Evolutionary conservation across 1,140 invertebrate species (phyloP).

Genomic region (Gryllus bimaculatus): DNA sequence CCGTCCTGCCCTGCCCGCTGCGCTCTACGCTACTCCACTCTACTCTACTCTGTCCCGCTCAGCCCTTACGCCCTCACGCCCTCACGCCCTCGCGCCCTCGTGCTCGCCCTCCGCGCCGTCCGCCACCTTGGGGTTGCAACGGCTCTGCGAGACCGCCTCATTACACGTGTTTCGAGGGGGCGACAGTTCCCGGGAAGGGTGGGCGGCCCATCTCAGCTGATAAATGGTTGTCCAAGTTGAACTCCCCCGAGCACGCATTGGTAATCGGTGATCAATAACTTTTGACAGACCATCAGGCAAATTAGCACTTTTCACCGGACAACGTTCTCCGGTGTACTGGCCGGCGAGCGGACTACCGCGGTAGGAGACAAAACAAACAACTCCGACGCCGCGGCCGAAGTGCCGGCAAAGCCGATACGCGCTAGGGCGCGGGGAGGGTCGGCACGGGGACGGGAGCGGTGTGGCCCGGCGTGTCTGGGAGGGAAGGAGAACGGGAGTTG

Average conservation of each 20-base stretch:
- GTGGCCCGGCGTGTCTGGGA: background rate
- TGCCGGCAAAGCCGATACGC: background rate
- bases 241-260: background rate
- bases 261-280: slow-evolving; percentile 22
- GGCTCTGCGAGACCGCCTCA: slow-evolving; percentile 2
- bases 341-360: too few species aligned
- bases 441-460: background rate
- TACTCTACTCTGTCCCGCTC: too few species aligned
- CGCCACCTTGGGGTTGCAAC: background rate
- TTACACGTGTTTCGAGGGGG: slow-evolving; percentile 10
- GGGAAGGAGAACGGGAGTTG: background rate
- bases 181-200: background rate
- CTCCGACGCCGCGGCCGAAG: background rate
- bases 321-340: background rate
- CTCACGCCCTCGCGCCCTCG: background rate
- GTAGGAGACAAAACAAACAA: slow-evolving; percentile 4
- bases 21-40: too few species aligned
- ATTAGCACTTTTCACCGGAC: slow-evolving; percentile 23
- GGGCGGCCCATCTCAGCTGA: slow-evolving; percentile 11
- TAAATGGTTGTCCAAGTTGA: slow-evolving; percentile 13
- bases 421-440: too few species aligned
- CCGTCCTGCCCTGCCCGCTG: too few species aligned
- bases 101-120: background rate
- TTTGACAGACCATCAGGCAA: slow-evolving; percentile 23
- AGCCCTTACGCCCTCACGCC: background rate